Base-by-base conservation (phyloP, 2,888 invertebrate species). In the Gisinianus flammeolus region DNA sequence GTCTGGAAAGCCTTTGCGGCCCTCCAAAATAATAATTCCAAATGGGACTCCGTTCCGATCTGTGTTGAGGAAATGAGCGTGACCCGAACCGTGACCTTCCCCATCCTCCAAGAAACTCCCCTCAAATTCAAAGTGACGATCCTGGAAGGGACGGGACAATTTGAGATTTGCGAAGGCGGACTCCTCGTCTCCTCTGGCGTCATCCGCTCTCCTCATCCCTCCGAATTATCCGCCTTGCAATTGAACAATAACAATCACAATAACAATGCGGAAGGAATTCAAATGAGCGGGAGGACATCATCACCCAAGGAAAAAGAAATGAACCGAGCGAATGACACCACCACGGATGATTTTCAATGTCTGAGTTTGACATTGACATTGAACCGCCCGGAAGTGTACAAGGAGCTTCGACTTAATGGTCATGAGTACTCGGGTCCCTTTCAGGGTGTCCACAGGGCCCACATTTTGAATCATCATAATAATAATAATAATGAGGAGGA, bases 31-130 rank as follows among this genome's bases (percentile, higher is more conserved):
- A 90, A n/a, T n/a, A n/a, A n/a, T n/a, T n/a, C 91, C 64, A 88
- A 91, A 0, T 91, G 89, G 83, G 90, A 91, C 30, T 91, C 94
- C 82, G 89, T 94, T 28, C 91, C 94, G 0, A 92, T 97, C 0
- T 91, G 93, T 5, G 94, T 97, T 86, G 94, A 95, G 86, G 91
- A 97, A 87, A 91, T 96, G n/a, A n/a, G n/a, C n/a, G n/a, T n/a
- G n/a, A n/a, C n/a, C 12, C 90, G 91, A 64, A 94, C 97, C 86
- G 90, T 93, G 83, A 89, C 94, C 84, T 95, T 96, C 6, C 95
- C 95, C 0, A 92, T 92, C 83, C 89, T 97, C 77, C 91, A 92
- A 0, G 90, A 91, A 81, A 91, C 92, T 31, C 72, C 86, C 82
- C 91, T 94, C 62, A 93, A 93, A 85, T 94, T 96, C 86, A 89